These are phyloP conservation scores for Ageneiosus marmoratus DNA, from an alignment of 2,113 vertebrate species.

Conservation along the genomic window DNA sequence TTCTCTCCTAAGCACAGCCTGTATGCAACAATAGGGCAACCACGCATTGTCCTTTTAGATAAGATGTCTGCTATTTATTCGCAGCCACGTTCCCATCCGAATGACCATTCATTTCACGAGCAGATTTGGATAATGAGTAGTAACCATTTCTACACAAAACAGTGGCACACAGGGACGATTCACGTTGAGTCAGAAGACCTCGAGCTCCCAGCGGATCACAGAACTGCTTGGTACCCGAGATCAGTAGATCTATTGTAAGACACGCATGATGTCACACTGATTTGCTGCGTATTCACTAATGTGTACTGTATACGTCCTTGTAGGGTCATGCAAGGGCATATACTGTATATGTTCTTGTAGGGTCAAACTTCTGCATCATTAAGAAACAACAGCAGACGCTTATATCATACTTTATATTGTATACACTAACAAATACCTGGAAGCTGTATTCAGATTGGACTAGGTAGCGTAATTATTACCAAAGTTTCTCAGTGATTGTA, in stretches of 20 bases:
- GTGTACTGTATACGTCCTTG: background rate
- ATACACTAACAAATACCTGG: too few relatives aligned
- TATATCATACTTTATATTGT: background rate
- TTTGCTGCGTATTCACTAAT: constrained; percentile 18
- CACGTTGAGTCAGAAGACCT: constrained; percentile 24
- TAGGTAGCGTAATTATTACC: too few relatives aligned
- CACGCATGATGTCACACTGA: constrained; percentile 63
- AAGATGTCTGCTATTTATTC: constrained; percentile 2
- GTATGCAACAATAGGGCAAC: background rate
- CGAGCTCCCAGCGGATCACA: constrained; percentile 10
- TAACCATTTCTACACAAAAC: constrained; percentile 20
- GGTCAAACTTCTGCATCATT: background rate
- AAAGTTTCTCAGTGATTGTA: too few relatives aligned
- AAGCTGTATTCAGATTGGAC: too few relatives aligned
- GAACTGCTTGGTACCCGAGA: constrained; percentile 61
- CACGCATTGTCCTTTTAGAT: constrained; percentile 13
- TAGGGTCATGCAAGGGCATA: background rate
- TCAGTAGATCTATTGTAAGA: constrained; percentile 70
- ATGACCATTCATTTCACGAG: constrained; percentile 3
- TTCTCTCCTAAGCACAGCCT: background rate
- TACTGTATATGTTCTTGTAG: background rate
- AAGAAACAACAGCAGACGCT: background rate
- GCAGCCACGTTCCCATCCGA: constrained; percentile 5
- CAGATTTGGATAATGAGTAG: background rate
- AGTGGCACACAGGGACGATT: constrained; percentile 34